phyloP scores from a whole-genome alignment of 2,797 vertebrate species.

The Leucoraja ocellata region DNA sequence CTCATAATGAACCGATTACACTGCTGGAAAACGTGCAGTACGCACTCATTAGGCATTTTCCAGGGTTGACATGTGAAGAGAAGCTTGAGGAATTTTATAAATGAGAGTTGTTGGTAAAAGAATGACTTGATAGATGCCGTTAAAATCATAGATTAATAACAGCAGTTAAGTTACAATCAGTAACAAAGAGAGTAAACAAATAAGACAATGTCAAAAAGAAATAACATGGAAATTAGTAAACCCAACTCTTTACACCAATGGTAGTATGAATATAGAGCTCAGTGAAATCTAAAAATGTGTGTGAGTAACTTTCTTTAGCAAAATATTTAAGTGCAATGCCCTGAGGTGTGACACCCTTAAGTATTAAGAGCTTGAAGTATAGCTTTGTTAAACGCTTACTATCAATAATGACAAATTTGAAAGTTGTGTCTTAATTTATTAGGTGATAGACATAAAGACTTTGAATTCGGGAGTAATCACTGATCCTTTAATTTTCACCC shows the following conservation, averaged over 20 bases:
- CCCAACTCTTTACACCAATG: background rate
- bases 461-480: background rate
- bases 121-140: background rate
- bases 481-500: too few relatives aligned
- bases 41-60: background rate
- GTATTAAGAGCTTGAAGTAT: too few relatives aligned
- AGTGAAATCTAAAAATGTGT: background rate
- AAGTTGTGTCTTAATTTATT: background rate
- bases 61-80: background rate
- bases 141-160: background rate
- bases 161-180: background rate
- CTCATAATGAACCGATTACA: background rate
- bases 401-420: slow-evolving; percentile 2
- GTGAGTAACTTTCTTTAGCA: background rate
- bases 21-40: background rate
- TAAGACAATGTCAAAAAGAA: background rate
- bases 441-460: background rate
- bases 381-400: too few relatives aligned
- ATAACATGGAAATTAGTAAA: background rate
- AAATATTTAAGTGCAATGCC: background rate
- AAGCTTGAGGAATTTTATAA: background rate
- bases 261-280: background rate
- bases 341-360: too few relatives aligned
- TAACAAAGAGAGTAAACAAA: background rate
- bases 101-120: background rate